Evolutionary conservation across 1,140 invertebrate species (phyloP).

Genomic region (Diachasma alloeum): DNA sequence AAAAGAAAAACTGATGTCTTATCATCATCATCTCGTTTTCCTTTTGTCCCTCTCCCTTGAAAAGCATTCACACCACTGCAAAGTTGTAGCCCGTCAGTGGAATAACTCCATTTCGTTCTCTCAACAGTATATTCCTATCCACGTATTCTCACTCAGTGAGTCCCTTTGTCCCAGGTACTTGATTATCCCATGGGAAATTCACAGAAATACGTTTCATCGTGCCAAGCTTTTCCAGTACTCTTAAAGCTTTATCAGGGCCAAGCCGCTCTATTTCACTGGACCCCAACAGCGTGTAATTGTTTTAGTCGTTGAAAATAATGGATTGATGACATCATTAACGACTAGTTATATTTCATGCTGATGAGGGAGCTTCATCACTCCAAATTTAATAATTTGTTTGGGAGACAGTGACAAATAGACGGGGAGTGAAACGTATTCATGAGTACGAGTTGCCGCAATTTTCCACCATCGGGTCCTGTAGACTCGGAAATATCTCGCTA

Average conservation of each 20-base stretch:
- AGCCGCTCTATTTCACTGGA: background rate
- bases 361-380: too few relatives aligned
- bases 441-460: background rate
- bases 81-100: background rate
- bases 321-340: too few relatives aligned
- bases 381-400: too few relatives aligned
- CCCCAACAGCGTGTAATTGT: background rate
- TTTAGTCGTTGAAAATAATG: background rate
- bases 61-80: background rate
- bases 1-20: background rate
- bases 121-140: background rate
- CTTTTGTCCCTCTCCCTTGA: background rate
- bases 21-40: constrained; percentile 1
- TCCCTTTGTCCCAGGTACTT: constrained; percentile 17
- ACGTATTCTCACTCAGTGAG: constrained; percentile 6
- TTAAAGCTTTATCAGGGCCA: background rate
- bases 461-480: background rate
- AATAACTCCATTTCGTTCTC: constrained; percentile 19
- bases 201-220: constrained; percentile 8
- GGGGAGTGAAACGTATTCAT: too few relatives aligned
- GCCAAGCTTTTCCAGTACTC: background rate
- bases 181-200: constrained; percentile 27
- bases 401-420: too few relatives aligned
- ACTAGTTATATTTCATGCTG: too few relatives aligned
- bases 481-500: background rate